phyloP scores from a whole-genome alignment of 2,888 invertebrate species.

The Oscheius sp. region DNA sequence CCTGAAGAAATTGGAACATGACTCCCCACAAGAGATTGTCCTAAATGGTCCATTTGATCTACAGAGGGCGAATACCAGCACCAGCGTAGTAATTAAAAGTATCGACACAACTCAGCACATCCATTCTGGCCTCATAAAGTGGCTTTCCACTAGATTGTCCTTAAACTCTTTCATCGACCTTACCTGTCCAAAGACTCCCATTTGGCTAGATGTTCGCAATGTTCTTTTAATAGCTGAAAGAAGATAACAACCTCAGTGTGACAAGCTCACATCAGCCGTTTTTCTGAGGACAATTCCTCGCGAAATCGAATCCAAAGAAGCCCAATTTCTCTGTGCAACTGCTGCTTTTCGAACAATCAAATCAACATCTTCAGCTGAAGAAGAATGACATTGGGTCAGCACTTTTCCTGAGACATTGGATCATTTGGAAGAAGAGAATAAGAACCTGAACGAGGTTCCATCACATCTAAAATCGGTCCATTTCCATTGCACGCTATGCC shows the following conservation, averaged over 20 bases:
- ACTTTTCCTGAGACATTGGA: constrained; percentile 40
- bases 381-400: constrained; percentile 42
- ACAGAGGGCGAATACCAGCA: constrained; percentile 25
- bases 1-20: constrained; percentile 32
- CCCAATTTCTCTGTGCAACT: constrained; percentile 41
- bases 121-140: constrained; percentile 75
- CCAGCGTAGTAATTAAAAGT: constrained; percentile 75
- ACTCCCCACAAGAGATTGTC: constrained; percentile 20
- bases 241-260: not conserved
- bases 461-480: constrained; percentile 49
- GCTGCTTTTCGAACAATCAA: constrained; percentile 35
- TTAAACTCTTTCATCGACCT: no score
- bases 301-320: constrained; percentile 33
- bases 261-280: constrained; percentile 50
- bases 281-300: constrained; percentile 58
- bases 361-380: constrained; percentile 38
- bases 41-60: not conserved
- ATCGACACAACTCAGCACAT: constrained; percentile 75
- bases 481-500: constrained; percentile 47
- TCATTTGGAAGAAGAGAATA: constrained; percentile 1
- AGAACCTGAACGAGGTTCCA: constrained; percentile 63
- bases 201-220: constrained; percentile 71
- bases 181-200: constrained; percentile 72
- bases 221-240: constrained; percentile 63
- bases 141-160: constrained; percentile 74